These are phyloP conservation scores for Frankliniella fusca DNA, from an alignment of 2,888 invertebrate species.

Conservation along the genomic window DNA sequence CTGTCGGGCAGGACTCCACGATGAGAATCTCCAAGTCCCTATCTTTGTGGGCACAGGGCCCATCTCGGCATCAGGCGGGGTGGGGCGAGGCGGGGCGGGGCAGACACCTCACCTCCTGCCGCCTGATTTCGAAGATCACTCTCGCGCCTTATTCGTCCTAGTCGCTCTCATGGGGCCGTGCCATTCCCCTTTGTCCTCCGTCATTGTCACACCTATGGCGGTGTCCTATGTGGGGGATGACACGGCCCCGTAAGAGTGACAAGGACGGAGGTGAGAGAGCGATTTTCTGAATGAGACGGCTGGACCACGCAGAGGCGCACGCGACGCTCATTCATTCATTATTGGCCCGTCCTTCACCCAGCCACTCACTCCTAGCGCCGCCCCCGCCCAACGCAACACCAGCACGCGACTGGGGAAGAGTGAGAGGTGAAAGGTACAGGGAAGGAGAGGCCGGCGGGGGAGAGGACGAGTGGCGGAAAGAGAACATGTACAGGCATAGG, in stretches of 20 bases:
- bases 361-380: neutral
- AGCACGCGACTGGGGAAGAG: neutral
- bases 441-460: neutral
- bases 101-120: neutral
- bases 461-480: neutral
- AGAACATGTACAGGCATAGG: too few species aligned
- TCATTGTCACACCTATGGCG: too few species aligned
- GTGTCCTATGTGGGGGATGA: too few species aligned
- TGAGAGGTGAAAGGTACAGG: neutral
- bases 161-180: too few species aligned
- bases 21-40: conserved; percentile 33
- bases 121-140: too few species aligned
- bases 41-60: neutral
- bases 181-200: too few species aligned
- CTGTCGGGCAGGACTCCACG: conserved; percentile 31
- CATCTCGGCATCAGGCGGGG: neutral
- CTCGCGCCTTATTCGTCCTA: too few species aligned
- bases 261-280: too few species aligned
- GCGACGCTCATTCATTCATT: too few species aligned
- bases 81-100: neutral
- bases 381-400: neutral
- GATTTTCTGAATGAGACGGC: too few species aligned
- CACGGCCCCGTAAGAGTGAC: too few species aligned
- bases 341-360: conserved; percentile 22
- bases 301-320: too few species aligned